Evolutionary conservation across 2,797 vertebrate species (phyloP).

Genomic region (Poliocrania exsul): DNA sequence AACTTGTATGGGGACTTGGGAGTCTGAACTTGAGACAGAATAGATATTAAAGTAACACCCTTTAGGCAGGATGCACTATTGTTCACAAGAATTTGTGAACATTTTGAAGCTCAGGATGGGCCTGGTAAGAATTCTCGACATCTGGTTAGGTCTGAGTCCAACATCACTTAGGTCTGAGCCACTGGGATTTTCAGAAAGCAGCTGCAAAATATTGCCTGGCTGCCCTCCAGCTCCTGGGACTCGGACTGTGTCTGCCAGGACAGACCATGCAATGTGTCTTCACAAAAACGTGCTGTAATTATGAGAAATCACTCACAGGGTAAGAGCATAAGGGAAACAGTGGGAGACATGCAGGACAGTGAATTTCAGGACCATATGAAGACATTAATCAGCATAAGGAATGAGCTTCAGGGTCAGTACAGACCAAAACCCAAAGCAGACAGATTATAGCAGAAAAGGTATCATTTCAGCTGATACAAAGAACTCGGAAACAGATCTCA

Average conservation of each 20-base stretch:
- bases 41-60: neutral
- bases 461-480: neutral
- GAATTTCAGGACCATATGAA: neutral
- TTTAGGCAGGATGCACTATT: neutral
- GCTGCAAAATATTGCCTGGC: conserved; percentile 37
- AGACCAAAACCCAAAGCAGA: neutral
- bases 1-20: neutral
- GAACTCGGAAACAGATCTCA: neutral
- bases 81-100: neutral
- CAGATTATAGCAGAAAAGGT: neutral
- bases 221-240: conserved; percentile 7
- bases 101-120: neutral
- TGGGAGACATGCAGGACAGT: neutral
- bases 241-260: neutral
- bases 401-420: neutral
- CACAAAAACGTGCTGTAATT: neutral
- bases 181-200: conserved; percentile 15
- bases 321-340: neutral
- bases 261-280: neutral
- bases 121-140: neutral
- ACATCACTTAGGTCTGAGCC: neutral
- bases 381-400: neutral
- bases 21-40: neutral
- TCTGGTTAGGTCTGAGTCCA: neutral
- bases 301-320: neutral